Percentiles rank a stretch among this genome's conserved stretches.
Evolutionary conservation across 2,888 invertebrate species (phyloP).

Genomic region (Cryptophagus acutangulus): DNA sequence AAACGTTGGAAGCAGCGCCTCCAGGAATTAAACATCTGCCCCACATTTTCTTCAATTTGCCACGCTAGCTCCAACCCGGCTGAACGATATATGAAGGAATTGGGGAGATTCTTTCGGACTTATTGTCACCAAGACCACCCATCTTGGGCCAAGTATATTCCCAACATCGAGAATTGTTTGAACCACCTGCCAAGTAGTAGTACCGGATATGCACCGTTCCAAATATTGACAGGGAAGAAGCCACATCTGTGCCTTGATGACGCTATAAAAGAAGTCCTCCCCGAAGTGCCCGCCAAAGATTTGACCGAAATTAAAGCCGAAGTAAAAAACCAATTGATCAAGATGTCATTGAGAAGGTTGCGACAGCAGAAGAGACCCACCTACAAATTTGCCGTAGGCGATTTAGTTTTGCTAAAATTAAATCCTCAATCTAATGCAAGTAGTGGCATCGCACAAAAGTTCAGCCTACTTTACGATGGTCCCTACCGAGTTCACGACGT

Average conservation of each 20-base stretch:
- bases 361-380: no score
- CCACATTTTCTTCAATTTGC: slow-evolving; percentile 11
- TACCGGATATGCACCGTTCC: slow-evolving; percentile 10
- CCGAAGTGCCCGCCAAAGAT: no score
- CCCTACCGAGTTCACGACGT: no score
- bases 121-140: slow-evolving; percentile 11
- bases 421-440: no score
- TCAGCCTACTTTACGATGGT: no score
- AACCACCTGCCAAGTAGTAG: slow-evolving; percentile 13
- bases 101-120: slow-evolving; percentile 12
- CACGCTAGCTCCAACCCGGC: slow-evolving; percentile 17
- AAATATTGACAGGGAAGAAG: slow-evolving; percentile 10
- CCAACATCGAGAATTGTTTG: slow-evolving; percentile 6
- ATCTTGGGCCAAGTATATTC: slow-evolving; percentile 10
- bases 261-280: no score
- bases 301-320: no score
- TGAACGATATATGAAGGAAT: slow-evolving; percentile 11
- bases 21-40: neutral
- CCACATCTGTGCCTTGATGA: neutral
- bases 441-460: no score
- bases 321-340: no score
- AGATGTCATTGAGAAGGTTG: no score
- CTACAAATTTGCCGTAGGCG: no score
- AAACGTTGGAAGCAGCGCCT: slow-evolving; percentile 17
- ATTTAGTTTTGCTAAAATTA: no score